These are phyloP conservation scores for Centropus unirufus DNA, from an alignment of 2,113 vertebrate genomes.

Conservation along the genomic window DNA sequence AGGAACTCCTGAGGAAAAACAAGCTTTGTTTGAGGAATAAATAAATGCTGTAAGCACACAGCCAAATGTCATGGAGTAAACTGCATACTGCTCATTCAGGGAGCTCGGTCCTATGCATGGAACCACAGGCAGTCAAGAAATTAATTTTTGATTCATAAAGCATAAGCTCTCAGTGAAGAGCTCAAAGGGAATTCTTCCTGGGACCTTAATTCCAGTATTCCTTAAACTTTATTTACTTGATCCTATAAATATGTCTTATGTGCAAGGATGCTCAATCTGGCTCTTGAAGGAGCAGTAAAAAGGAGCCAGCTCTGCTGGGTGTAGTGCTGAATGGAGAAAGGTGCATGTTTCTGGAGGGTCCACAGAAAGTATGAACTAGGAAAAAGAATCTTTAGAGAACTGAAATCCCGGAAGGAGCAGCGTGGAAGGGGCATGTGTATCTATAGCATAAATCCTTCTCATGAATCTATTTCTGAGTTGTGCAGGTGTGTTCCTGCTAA, in stretches of 20 bases:
- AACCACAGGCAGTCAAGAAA: neutral
- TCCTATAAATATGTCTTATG: neutral
- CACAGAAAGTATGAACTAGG: neutral
- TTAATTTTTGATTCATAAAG: neutral
- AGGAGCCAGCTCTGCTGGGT: neutral
- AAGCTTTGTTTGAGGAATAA: neutral
- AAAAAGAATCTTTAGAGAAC: neutral
- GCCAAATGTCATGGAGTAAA: neutral
- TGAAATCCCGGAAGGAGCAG: neutral
- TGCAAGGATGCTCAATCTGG: neutral
- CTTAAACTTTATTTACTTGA: neutral
- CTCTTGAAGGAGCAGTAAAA: neutral
- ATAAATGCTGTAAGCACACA: neutral
- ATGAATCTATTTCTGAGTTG: neutral
- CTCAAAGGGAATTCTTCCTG: neutral
- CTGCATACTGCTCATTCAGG: neutral
- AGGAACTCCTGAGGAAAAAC: neutral
- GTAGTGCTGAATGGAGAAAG: neutral
- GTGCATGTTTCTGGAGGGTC: neutral
- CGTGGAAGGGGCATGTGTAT: rapidly evolving
- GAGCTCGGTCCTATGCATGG: neutral
- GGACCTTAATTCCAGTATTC: neutral
- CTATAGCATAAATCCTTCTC: neutral
- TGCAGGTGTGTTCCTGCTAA: neutral
- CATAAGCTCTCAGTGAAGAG: neutral